Evolutionary conservation across 2,113 vertebrate genomes (phyloP), one percentile per base, ranked within the genome.

Genomic region (Chaenogobius annularis): DNA sequence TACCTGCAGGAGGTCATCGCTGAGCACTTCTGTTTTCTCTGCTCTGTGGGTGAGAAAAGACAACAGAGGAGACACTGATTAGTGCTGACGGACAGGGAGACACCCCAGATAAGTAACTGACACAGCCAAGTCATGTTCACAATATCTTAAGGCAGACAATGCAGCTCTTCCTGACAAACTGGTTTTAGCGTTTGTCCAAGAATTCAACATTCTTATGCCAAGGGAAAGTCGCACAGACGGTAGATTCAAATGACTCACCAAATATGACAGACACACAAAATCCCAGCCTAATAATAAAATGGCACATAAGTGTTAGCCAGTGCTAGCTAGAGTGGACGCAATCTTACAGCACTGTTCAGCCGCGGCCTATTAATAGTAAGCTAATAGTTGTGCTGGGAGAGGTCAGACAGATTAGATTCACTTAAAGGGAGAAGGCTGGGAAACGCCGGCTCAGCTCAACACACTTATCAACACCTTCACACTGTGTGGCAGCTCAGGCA

Each of bases 1-100:
- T 95, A 99, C 98, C 96, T 97, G 96, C 71, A 99, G 72, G 72
- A 99, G 95, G 92, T 99, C 98, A 93, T 99, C 97, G 67, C 95
- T 98, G 83, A 99, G 96, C 17, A 99, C 97, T 93, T 99, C 98
- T 0, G 98, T 99, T 88, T 96, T 99, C 94, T 99, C 98, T 20
- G 97, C 98, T 93, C 98, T 99, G 93, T 78, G 79, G 89, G 78
- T 65, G 85, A 91, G 78, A 88, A 88, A 90, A 85, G 40, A 82
- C 68, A 89, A 82, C 65, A 89, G 20, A 82, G 66, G 78, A 68
- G 17, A 0, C 3, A 68, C 11, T 78, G 68, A 72, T 90, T 77
- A 91, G 79, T 9, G 63, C 67, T 65, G 40, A 66, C 64, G 47
- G 66, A 72, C 58, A 66, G 48, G 58, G 26, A 68, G 48, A 67